Evolutionary conservation across 2,888 invertebrate species (phyloP).

Genomic region (Elmis aenea): DNA sequence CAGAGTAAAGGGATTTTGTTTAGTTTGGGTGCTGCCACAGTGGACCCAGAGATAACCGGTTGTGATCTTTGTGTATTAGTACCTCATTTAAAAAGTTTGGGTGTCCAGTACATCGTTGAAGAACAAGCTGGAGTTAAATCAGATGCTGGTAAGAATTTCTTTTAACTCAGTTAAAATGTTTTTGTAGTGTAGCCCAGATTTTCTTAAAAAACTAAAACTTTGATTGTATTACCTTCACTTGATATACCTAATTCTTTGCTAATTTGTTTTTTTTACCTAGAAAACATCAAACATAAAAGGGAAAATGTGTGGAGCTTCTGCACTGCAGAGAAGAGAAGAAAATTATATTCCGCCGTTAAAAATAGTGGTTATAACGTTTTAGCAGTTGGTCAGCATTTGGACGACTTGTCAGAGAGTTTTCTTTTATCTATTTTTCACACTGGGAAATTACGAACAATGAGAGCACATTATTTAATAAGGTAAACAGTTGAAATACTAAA

Average conservation of each 20-base stretch:
- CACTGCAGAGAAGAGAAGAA: constrained; percentile 64
- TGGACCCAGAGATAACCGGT: constrained; percentile 62
- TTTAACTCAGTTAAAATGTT: background rate
- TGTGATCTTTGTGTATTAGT: constrained; percentile 58
- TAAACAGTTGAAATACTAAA: constrained; percentile 39
- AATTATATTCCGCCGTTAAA: constrained; percentile 70
- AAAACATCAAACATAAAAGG: constrained; percentile 49
- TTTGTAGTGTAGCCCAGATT: too few relatives aligned
- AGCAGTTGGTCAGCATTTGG: constrained; percentile 82
- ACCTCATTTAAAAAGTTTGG: constrained; percentile 67
- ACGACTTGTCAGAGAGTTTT: constrained; percentile 79
- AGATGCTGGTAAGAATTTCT: constrained; percentile 27
- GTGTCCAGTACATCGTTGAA: constrained; percentile 73
- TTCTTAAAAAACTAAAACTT: too few relatives aligned
- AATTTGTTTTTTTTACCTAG: constrained; percentile 42
- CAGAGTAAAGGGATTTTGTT: constrained; percentile 71
- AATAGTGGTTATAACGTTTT: constrained; percentile 78
- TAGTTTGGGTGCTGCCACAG: constrained; percentile 66
- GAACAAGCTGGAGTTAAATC: constrained; percentile 38
- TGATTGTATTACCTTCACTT: too few relatives aligned
- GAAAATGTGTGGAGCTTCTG: constrained; percentile 61
- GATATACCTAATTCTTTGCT: too few relatives aligned
- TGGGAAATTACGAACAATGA: constrained; percentile 72
- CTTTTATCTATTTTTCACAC: constrained; percentile 76
- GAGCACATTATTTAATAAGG: constrained; percentile 74